Percentiles rank a stretch among this genome's conserved stretches.
phyloP scores from a whole-genome alignment of 2,888 invertebrate species.

The Calliopum simillimum region DNA sequence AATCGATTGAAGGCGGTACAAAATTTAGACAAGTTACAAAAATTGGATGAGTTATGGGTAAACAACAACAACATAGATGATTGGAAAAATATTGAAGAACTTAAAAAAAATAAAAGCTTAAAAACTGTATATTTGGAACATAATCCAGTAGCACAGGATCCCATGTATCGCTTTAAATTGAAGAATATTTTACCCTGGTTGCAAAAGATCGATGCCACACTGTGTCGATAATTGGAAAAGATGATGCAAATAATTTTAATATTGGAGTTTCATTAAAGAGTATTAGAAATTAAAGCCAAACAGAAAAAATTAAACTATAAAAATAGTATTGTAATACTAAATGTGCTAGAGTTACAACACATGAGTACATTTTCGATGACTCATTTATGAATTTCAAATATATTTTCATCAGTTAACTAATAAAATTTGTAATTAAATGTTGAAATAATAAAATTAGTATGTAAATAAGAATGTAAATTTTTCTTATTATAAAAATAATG shows the following conservation, averaged over 20 bases:
- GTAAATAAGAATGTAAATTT: too few species aligned
- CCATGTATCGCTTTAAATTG: conserved; percentile 91
- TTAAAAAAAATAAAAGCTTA: conserved; percentile 76
- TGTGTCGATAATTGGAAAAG: conserved; percentile 70
- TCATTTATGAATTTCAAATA: conserved; percentile 31
- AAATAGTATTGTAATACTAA: too few species aligned
- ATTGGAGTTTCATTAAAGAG: background rate
- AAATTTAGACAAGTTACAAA: conserved; percentile 79
- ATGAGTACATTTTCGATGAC: too few species aligned
- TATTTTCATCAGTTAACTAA: conserved; percentile 28
- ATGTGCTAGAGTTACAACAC: too few species aligned
- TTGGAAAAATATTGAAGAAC: conserved; percentile 85
- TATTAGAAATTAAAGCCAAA: background rate
- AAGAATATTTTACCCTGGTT: conserved; percentile 86
- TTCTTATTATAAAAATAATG: too few species aligned
- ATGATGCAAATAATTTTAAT: background rate
- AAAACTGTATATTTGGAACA: conserved; percentile 92
- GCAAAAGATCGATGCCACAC: conserved; percentile 94
- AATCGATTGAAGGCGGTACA: conserved; percentile 86
- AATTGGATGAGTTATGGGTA: conserved; percentile 96
- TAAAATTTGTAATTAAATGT: conserved; percentile 14
- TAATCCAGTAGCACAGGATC: conserved; percentile 88
- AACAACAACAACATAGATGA: conserved; percentile 90
- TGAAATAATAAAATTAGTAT: too few species aligned
- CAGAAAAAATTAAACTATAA: too few species aligned